Percentiles rank a stretch among this genome's conserved stretches.
Conservation (phyloP, 2,888 invertebrate genomes). For the Beris morrisii region DNA sequence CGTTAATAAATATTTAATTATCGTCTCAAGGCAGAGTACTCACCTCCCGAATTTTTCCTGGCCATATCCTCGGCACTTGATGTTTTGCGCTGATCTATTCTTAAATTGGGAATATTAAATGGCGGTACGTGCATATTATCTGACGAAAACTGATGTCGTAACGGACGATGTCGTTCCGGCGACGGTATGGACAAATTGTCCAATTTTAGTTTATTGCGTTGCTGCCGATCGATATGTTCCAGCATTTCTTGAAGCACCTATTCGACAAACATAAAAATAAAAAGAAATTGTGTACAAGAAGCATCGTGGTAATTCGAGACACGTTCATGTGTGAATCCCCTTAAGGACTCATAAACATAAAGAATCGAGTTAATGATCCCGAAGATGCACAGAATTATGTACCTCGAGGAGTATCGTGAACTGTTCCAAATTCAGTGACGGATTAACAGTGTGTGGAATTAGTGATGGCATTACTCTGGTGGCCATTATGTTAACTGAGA, state of each 20-base stretch:
- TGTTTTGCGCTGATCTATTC: conserved; percentile 84
- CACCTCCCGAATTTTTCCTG: conserved; percentile 79
- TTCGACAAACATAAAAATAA: conserved; percentile 17
- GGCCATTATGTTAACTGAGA: conserved; percentile 89
- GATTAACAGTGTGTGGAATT: conserved; percentile 90
- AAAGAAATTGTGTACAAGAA: conserved; percentile 4
- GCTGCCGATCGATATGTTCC: conserved; percentile 83
- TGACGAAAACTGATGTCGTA: conserved; percentile 81
- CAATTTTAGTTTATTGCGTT: conserved; percentile 84
- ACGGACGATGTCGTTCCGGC: conserved; percentile 72
- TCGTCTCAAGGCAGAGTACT: conserved; percentile 35
- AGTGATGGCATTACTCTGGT: conserved; percentile 91
- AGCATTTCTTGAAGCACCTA: conserved; percentile 90
- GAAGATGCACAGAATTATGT: conserved; percentile 20
- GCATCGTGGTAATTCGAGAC: conserved; percentile 11
- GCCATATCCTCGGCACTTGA: conserved; percentile 92
- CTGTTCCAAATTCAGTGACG: conserved; percentile 79
- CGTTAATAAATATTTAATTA: no score
- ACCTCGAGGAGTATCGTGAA: conserved; percentile 74
- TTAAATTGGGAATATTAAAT: conserved; percentile 85
- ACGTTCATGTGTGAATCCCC: conserved; percentile 19
- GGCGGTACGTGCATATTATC: conserved; percentile 84
- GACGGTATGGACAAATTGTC: conserved; percentile 76
- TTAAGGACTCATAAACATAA: conserved; percentile 18
- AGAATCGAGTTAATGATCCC: conserved; percentile 7